Base-by-base conservation (phyloP, 2,888 invertebrate genomes). In the Macrophya annulata region DNA sequence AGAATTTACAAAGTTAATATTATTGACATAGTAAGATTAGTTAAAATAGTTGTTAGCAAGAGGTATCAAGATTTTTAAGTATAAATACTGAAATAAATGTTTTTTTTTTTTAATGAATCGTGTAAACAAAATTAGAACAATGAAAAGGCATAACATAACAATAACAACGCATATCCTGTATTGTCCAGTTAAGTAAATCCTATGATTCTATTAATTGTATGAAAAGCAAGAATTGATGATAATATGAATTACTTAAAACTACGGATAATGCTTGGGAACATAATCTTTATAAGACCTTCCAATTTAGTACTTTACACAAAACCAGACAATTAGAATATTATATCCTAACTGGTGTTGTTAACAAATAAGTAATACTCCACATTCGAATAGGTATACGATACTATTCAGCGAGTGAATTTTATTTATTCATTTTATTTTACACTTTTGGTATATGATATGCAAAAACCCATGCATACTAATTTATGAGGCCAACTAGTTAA, bases 401-500 rank as follows among this genome's bases (percentile, higher is more conserved):
- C 88, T 86, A 86, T 90, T 90, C 87, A 82, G 86, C 88, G 87
- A 88, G 85, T 87, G 86, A 85, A 87, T 85, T 81, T 62, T 86
- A 86, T 86, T 88, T 89, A 72, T 71, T 87, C 87, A 82, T 89
- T 71, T 83, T 51, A 83, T 68, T 68, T 68, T 48, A 83, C 68
- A 81, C 37, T 68, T 68, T 83, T 74, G 86, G 87, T 88, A 86
- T 88, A 88, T 86, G 85, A 90, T 89, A 87, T 89, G 89, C 89
- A 90, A 88, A 86, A 77, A 77, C 87, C 21, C 51, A 48, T 71
- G 72, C 71, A 72, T 82, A 72, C 84, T 86, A 89, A 90, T 91
- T 91, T 91, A 89, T 89, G 91, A 92, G 91, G 92, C 91, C 91
- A 92, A 91, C 91, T 92, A 92, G 91, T 91, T 92, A 91, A 92